These are phyloP conservation scores for Astyanax mexicanus DNA, from an alignment of 2,797 vertebrate species.

Conservation along the genomic window DNA sequence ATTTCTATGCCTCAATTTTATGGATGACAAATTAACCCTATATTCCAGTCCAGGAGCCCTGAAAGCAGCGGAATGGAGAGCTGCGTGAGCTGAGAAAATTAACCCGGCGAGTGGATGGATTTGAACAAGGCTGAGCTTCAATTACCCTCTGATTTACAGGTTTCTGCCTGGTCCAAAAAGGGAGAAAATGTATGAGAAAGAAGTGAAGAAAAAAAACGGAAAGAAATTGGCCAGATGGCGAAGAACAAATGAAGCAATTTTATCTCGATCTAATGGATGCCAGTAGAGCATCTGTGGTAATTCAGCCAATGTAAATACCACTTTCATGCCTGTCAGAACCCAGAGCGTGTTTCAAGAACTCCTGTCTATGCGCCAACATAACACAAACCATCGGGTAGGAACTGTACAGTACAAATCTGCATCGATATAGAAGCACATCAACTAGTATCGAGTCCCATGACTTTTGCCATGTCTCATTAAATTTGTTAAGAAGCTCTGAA, in stretches of 20 bases:
- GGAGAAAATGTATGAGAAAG: conserved; percentile 23
- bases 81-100: conserved; percentile 52
- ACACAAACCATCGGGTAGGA: conserved; percentile 38
- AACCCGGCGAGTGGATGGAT: conserved; percentile 23
- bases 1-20: conserved; percentile 7
- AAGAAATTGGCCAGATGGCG: conserved; percentile 56
- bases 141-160: conserved; percentile 45
- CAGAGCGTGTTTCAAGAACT: conserved; percentile 32
- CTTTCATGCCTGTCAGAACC: conserved; percentile 58
- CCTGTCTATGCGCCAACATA: conserved; percentile 38
- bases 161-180: conserved; percentile 20
- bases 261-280: conserved; percentile 49
- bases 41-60: conserved; percentile 19
- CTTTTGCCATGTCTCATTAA: too few species aligned
- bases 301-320: conserved; percentile 60
- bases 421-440: conserved; percentile 11
- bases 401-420: conserved; percentile 19
- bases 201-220: conserved; percentile 17
- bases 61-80: conserved; percentile 10
- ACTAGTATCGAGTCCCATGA: too few species aligned
- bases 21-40: conserved; percentile 20
- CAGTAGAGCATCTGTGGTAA: conserved; percentile 57
- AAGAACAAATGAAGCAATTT: conserved; percentile 63
- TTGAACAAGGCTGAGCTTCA: conserved; percentile 29
- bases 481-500: too few species aligned